Evolutionary conservation across 1,140 invertebrate genomes (phyloP).

Genomic region (Idris sp.): DNA sequence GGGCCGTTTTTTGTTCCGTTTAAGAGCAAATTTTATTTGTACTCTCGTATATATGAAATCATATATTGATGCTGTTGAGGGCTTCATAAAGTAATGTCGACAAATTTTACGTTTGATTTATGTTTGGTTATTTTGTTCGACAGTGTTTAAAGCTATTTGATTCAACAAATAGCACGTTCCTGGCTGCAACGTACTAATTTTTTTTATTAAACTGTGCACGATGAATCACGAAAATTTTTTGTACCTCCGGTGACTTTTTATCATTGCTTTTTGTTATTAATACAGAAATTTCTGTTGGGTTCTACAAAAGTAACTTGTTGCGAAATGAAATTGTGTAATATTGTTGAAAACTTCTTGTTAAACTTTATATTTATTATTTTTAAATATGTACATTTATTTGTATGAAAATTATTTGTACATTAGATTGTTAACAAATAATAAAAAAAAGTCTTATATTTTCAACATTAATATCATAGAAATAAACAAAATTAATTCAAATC

Average conservation of each 20-base stretch:
- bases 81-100: constrained; percentile 1
- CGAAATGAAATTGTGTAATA: too few relatives aligned
- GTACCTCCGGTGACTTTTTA: constrained; percentile 1
- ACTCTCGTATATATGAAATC: constrained; percentile 16
- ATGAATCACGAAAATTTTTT: constrained; percentile 6
- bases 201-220: constrained; percentile 3
- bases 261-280: constrained; percentile 12
- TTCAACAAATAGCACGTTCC: neutral
- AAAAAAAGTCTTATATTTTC: too few relatives aligned
- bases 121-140: neutral
- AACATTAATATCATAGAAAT: too few relatives aligned
- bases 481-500: too few relatives aligned
- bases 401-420: too few relatives aligned
- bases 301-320: too few relatives aligned
- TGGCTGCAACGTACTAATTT: neutral
- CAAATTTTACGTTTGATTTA: constrained; percentile 9
- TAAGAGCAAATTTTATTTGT: constrained; percentile 39
- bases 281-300: constrained; percentile 32
- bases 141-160: constrained; percentile 1
- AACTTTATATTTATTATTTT: too few relatives aligned
- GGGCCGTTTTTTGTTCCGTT: constrained; percentile 16
- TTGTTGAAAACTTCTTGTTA: too few relatives aligned
- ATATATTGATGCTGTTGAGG: neutral
- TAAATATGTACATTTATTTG: too few relatives aligned
- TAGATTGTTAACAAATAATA: too few relatives aligned